Base-by-base conservation (phyloP, 2,113 vertebrate species). In the Tiliqua scincoides region DNA sequence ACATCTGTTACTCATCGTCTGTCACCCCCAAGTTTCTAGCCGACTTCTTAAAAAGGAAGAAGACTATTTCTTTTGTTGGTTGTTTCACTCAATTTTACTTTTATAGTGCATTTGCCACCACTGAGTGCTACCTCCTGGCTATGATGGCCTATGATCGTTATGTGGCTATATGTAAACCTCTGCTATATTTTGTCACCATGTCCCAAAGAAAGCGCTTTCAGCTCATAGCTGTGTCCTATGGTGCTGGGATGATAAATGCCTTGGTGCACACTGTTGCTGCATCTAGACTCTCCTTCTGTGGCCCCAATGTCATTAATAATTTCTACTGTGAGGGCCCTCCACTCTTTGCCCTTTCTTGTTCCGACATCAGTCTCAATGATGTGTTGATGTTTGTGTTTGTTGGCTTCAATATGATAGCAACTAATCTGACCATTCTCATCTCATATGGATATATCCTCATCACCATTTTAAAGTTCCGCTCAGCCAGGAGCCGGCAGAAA, bases 61-160 rank as follows among this genome's bases (percentile, higher is more conserved):
- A 70, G 32, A 4, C 32, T 6, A 89, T 89, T 78, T 89, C 88
- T 43, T 89, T 57, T 40, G 43, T 35, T n/a, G 61, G 32, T 14
- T 89, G 88, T 75, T 78, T 84, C 52, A 48, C 40, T 67, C 88
- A 89, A 52, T 6, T 87, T 65, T 87, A 79, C 14, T 71, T 89
- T 73, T 85, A 79, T 78, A 27, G 3, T 21, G 20, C 67, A 5
- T 87, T 87, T 59, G 71, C 68, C 40, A 85, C 85, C 61, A 80
- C 85, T 14, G 81, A 87, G 37, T 65, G 75, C 21, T 89, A 86
- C 52, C 85, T 89, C 1, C 52, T 89, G 37, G 85, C 61, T 35
- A 21, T 76, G 40, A 84, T 84, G 83, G 83, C 83, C 7, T 84
- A 84, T 30, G 83, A 84, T 7, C 71, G 82, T 11, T 84, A 84